Evolutionary conservation across 2,888 invertebrate species (phyloP).

Genomic region (Aleiodes alternator): DNA sequence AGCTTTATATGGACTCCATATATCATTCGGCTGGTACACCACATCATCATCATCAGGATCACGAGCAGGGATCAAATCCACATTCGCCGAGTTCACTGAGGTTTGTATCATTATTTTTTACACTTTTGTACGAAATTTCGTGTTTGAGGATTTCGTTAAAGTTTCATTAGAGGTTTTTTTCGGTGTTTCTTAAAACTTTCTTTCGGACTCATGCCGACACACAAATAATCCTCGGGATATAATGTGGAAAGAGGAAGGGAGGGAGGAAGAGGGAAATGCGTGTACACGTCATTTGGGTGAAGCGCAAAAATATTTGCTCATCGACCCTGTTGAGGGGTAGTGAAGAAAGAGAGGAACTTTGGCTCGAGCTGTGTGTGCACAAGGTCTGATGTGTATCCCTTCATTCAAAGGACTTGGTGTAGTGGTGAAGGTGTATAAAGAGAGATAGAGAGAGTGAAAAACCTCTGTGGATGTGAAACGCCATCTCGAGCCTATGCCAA

Average conservation of each 20-base stretch:
- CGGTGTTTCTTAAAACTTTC: conserved; percentile 4
- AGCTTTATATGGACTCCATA: conserved; percentile 68
- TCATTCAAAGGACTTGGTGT: conserved; percentile 43
- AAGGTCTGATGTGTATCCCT: conserved; percentile 44
- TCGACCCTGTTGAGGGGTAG: conserved; percentile 55
- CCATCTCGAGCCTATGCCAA: conserved; percentile 20
- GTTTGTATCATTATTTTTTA: conserved; percentile 58
- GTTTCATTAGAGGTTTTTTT: background rate
- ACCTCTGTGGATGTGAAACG: conserved; percentile 13
- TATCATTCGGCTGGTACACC: conserved; percentile 63
- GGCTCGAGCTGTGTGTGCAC: conserved; percentile 34
- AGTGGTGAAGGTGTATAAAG: conserved; percentile 32
- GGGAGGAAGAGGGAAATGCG: background rate
- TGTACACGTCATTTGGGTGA: conserved; percentile 32
- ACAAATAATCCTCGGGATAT: conserved; percentile 28
- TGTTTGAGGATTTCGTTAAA: background rate
- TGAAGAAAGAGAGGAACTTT: conserved; percentile 19
- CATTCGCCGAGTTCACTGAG: conserved; percentile 68
- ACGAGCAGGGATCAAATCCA: conserved; percentile 63
- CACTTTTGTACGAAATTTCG: background rate
- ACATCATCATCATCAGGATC: conserved; percentile 69
- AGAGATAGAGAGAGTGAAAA: conserved; percentile 46
- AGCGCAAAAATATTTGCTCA: conserved; percentile 63
- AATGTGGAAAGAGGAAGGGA: background rate
- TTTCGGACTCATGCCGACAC: conserved; percentile 36